These are phyloP conservation scores for Xenopus tropicalis DNA, from an alignment of 2,113 vertebrate species.

Conservation along the genomic window UCB_Xtro_10.0 CM004447.2:47281001-47281500, in stretches of 20 bases:
- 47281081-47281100: no score
- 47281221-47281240: background rate
- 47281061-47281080: no score
- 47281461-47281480: background rate
- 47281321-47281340: background rate
- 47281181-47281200: no score
- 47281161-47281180: no score
- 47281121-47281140: no score
- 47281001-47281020: no score
- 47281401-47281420: background rate
- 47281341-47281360: background rate
- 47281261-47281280: background rate
- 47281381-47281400: constrained; percentile 1
- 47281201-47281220: no score
- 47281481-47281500: background rate
- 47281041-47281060: no score
- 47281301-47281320: background rate
- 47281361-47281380: background rate
- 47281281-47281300: background rate
- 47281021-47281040: no score
- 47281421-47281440: constrained; percentile 1
- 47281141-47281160: no score
- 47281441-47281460: background rate
- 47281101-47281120: no score
- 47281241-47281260: background rate